These are phyloP conservation scores for Pelecanus crispus DNA, from an alignment of 2,113 vertebrate species.

Conservation along the genomic window DNA sequence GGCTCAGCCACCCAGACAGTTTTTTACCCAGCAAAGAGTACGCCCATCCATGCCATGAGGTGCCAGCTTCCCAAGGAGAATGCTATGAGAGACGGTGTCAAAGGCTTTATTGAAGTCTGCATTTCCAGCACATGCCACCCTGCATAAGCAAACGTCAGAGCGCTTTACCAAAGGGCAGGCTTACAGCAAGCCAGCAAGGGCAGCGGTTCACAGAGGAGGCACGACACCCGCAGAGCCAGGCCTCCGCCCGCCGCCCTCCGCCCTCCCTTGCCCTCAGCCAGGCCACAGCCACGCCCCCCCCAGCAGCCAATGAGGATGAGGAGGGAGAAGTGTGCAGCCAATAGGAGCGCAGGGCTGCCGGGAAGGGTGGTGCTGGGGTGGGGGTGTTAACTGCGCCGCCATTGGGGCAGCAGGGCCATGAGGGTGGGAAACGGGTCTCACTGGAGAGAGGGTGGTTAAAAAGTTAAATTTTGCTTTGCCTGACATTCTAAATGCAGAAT, in stretches of 20 bases:
- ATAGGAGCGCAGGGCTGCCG: background rate
- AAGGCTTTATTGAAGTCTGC: too few relatives aligned
- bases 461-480: rapidly evolving
- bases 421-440: rapidly evolving
- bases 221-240: rapidly evolving
- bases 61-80: too few relatives aligned
- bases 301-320: background rate
- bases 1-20: too few relatives aligned
- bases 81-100: too few relatives aligned
- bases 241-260: too few relatives aligned
- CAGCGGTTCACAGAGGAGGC: rapidly evolving
- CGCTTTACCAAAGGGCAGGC: rapidly evolving
- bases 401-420: rapidly evolving
- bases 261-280: too few relatives aligned
- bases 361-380: background rate
- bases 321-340: background rate
- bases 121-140: background rate
- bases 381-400: rapidly evolving
- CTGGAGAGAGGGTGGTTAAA: rapidly evolving
- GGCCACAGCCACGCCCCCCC: too few relatives aligned
- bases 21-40: too few relatives aligned
- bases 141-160: rapidly evolving
- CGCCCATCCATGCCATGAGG: too few relatives aligned
- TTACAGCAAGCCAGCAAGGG: rapidly evolving
- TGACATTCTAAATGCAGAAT: background rate